Percentiles rank a stretch among this genome's conserved stretches.
These are phyloP conservation scores for Andrena fulva DNA, from an alignment of 2,888 invertebrate genomes.

Conservation along the genomic window DNA sequence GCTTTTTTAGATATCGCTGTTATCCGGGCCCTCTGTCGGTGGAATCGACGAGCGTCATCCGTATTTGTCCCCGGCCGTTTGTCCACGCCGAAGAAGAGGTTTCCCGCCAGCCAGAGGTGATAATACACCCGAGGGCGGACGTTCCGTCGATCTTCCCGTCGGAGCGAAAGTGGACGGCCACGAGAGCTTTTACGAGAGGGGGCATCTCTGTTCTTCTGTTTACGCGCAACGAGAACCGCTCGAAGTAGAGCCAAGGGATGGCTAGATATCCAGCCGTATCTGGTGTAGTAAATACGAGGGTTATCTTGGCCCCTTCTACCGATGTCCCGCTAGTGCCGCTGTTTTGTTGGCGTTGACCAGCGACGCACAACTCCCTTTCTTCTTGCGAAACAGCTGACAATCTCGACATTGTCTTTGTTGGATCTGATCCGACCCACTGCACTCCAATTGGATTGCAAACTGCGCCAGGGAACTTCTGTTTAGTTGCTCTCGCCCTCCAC, in stretches of 20 bases:
- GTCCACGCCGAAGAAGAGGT: conserved; percentile 45
- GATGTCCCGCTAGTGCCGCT: conserved; percentile 1
- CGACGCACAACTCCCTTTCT: conserved; percentile 16
- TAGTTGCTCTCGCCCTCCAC: no score
- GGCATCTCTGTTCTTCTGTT: conserved; percentile 69
- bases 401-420: not conserved
- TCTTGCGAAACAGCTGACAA: no score
- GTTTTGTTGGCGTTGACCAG: conserved; percentile 27
- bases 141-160: conserved; percentile 44
- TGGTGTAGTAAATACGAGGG: conserved; percentile 75
- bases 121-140: conserved; percentile 33
- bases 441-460: no score
- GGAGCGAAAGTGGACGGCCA: conserved; percentile 44
- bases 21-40: conserved; percentile 49
- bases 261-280: conserved; percentile 68
- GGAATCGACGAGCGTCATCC: conserved; percentile 45
- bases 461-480: no score
- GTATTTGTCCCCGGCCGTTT: conserved; percentile 63
- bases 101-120: conserved; percentile 39
- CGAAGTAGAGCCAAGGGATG: conserved; percentile 30
- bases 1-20: conserved; percentile 61
- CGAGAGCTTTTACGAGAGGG: conserved; percentile 65
- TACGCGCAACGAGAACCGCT: conserved; percentile 63
- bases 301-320: conserved; percentile 66
- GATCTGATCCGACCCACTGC: not conserved